These are phyloP conservation scores for Endomychus coccineus DNA, from an alignment of 2,888 invertebrate genomes.

Conservation along the genomic window DNA sequence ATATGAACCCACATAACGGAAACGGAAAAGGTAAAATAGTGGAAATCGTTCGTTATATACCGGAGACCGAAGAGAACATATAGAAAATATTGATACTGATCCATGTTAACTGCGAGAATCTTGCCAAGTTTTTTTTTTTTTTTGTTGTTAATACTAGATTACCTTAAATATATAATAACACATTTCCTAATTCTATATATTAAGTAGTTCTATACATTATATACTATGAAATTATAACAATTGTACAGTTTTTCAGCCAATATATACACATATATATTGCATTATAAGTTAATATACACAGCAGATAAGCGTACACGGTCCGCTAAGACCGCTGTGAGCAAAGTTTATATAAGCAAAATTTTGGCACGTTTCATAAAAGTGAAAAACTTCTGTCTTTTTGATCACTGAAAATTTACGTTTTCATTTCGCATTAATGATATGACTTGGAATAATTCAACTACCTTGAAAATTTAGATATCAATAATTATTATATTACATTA, in stretches of 20 bases:
- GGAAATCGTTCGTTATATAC: no score
- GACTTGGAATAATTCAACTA: not conserved
- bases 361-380: conserved; percentile 36
- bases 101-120: no score
- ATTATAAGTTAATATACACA: conserved; percentile 44
- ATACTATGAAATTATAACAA: conserved; percentile 47
- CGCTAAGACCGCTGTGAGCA: conserved; percentile 40
- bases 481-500: no score
- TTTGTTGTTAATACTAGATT: conserved; percentile 28
- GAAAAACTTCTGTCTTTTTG: conserved; percentile 1
- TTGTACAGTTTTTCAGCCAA: conserved; percentile 45
- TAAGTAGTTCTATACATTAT: conserved; percentile 32
- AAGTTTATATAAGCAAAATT: conserved; percentile 42
- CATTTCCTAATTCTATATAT: conserved; percentile 31
- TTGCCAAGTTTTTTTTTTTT: conserved; percentile 29
- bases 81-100: no score
- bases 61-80: no score
- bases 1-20: no score
- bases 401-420: conserved; percentile 1
- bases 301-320: conserved; percentile 44
- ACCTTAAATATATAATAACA: conserved; percentile 35
- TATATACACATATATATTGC: conserved; percentile 45
- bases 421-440: no score
- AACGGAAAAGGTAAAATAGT: no score
- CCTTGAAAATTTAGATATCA: no score